Conservation (phyloP, 2,113 vertebrate species). For the Triplophysa siluroides region DNA sequence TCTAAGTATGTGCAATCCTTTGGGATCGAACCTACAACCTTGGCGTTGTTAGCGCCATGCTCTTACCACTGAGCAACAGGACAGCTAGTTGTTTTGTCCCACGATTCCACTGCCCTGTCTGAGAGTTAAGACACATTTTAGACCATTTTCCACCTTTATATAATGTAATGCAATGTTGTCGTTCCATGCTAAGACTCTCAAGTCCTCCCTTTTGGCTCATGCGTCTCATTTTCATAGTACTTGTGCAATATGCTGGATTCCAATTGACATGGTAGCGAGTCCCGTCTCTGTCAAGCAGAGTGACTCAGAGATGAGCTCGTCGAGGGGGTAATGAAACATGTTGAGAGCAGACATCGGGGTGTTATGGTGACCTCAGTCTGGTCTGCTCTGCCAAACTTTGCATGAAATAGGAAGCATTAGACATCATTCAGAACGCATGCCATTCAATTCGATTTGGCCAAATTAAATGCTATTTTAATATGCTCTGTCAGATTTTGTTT, state of each 20-base stretch:
- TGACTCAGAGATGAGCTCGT: slow-evolving; percentile 34
- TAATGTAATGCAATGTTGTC: neutral
- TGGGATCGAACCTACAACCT: no score
- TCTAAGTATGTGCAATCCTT: no score
- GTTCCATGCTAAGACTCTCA: neutral
- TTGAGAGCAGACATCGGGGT: slow-evolving; percentile 29
- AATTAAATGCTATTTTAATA: slow-evolving; percentile 46
- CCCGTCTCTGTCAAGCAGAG: neutral
- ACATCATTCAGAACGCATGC: slow-evolving; percentile 28
- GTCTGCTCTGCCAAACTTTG: slow-evolving; percentile 18
- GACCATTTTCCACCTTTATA: neutral
- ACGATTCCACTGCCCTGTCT: no score
- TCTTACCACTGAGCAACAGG: no score
- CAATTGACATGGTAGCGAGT: neutral
- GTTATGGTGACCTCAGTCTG: neutral
- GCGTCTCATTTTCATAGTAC: neutral
- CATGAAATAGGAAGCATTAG: slow-evolving; percentile 9
- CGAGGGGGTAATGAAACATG: slow-evolving; percentile 33
- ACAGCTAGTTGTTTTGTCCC: no score
- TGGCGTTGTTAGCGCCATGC: no score
- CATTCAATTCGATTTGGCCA: slow-evolving; percentile 39
- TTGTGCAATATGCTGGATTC: neutral
- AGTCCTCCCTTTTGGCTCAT: neutral
- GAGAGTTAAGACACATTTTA: neutral
- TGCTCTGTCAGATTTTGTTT: slow-evolving; percentile 36